Evolutionary conservation across 2,888 invertebrate species (phyloP).

Genomic region (Aphrophora alni): DNA sequence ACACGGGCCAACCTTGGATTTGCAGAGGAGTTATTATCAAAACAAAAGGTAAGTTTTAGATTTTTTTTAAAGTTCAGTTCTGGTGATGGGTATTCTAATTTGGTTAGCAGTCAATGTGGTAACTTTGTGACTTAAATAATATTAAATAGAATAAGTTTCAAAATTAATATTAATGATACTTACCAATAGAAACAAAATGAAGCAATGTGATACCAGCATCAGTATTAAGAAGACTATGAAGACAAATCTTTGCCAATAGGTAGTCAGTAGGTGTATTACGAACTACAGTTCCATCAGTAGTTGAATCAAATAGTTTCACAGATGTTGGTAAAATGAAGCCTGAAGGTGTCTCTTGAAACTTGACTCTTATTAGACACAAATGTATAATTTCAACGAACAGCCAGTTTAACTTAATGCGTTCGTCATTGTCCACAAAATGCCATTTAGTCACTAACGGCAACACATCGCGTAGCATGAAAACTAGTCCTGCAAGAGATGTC

Average conservation of each 20-base stretch:
- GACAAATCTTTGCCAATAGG: conserved; percentile 30
- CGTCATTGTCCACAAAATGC: conserved; percentile 29
- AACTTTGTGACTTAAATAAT: too few relatives aligned
- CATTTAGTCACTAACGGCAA: conserved; percentile 35
- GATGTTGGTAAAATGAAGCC: too few relatives aligned
- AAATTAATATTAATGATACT: neutral
- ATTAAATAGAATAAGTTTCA: too few relatives aligned
- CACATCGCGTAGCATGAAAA: conserved; percentile 35
- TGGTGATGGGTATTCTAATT: too few relatives aligned
- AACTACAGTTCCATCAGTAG: neutral
- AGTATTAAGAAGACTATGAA: conserved; percentile 34
- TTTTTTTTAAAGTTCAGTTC: too few relatives aligned
- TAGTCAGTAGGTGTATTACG: conserved; percentile 21
- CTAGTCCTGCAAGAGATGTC: conserved; percentile 32
- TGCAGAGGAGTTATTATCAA: too few relatives aligned
- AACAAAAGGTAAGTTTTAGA: too few relatives aligned
- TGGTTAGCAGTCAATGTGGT: too few relatives aligned
- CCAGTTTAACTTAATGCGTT: conserved; percentile 25
- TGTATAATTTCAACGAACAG: conserved; percentile 31
- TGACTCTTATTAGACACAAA: too few relatives aligned
- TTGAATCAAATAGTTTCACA: neutral
- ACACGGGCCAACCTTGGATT: too few relatives aligned
- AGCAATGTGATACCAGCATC: conserved; percentile 33
- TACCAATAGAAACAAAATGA: conserved; percentile 31
- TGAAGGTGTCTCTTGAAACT: too few relatives aligned